Evolutionary conservation across 2,797 vertebrate genomes (phyloP).

Genomic region (Hylomyscus alleni): DNA sequence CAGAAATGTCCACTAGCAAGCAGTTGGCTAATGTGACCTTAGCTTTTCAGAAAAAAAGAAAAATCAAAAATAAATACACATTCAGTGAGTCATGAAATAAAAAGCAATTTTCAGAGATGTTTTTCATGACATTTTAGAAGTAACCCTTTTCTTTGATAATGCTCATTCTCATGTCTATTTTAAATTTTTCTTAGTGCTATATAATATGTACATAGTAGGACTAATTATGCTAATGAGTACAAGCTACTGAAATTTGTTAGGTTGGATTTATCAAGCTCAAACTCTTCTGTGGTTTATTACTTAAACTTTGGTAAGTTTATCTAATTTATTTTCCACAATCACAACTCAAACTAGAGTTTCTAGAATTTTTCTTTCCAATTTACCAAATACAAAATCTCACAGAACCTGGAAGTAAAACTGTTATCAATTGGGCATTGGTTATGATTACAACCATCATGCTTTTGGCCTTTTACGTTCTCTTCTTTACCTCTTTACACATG

Average conservation of each 20-base stretch:
- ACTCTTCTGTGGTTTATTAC: neutral
- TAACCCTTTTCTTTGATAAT: constrained; percentile 35
- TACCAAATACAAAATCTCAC: neutral
- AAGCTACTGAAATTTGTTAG: neutral
- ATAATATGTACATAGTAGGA: neutral
- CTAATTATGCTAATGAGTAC: neutral
- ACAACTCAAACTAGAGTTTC: neutral
- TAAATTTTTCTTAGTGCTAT: neutral
- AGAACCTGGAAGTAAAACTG: neutral
- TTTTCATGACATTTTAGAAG: constrained; percentile 32
- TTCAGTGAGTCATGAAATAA: constrained; percentile 73
- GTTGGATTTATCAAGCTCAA: neutral
- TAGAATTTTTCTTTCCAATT: constrained; percentile 33
- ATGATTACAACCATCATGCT: neutral
- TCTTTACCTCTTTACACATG: neutral
- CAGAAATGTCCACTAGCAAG: constrained; percentile 68
- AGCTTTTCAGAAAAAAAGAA: constrained; percentile 64
- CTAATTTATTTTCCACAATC: neutral
- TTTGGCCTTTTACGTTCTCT: neutral
- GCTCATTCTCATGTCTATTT: neutral
- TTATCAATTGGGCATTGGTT: neutral
- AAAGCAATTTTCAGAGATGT: constrained; percentile 48
- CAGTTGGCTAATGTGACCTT: constrained; percentile 74
- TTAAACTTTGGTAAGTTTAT: neutral
- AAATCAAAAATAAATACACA: constrained; percentile 71